Percentiles rank a stretch among this genome's conserved stretches.
phyloP scores from a whole-genome alignment of 2,797 vertebrate genomes.

The Sebastes kiyomatsui region DNA sequence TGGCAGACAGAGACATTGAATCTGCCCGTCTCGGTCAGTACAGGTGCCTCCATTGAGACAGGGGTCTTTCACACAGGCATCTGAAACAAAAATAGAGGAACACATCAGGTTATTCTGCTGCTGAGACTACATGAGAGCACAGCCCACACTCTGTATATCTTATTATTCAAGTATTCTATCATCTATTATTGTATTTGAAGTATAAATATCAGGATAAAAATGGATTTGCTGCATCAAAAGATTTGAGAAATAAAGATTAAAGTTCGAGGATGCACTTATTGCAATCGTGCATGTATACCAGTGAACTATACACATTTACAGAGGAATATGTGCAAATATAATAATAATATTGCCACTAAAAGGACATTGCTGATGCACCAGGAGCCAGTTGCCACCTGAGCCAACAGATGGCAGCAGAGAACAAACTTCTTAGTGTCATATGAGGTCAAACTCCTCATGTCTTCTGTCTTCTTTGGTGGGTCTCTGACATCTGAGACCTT shows the following conservation, averaged over 20 bases:
- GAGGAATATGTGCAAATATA: not conserved
- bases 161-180: not conserved
- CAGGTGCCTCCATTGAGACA: conserved; percentile 96
- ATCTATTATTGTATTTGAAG: not conserved
- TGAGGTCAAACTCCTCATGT: not conserved
- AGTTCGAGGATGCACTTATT: not conserved
- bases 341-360: not conserved
- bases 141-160: not conserved
- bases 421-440: conserved; percentile 13
- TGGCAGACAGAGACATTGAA: conserved; percentile 90
- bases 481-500: not conserved
- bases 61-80: conserved; percentile 87
- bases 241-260: not conserved
- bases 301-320: not conserved
- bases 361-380: not conserved
- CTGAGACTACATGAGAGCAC: not conserved
- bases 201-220: not conserved
- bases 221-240: not conserved
- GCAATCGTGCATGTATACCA: not conserved
- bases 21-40: conserved; percentile 73
- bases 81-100: conserved; percentile 77
- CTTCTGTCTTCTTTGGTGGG: not conserved
- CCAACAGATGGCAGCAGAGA: conserved; percentile 60
- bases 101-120: conserved; percentile 18
- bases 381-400: conserved; percentile 1